A percentile compares a stretch with the other conserved stretches of the same genome.
phyloP scores from a whole-genome alignment of 2,113 vertebrate species.

The Larimichthys crocea region DNA sequence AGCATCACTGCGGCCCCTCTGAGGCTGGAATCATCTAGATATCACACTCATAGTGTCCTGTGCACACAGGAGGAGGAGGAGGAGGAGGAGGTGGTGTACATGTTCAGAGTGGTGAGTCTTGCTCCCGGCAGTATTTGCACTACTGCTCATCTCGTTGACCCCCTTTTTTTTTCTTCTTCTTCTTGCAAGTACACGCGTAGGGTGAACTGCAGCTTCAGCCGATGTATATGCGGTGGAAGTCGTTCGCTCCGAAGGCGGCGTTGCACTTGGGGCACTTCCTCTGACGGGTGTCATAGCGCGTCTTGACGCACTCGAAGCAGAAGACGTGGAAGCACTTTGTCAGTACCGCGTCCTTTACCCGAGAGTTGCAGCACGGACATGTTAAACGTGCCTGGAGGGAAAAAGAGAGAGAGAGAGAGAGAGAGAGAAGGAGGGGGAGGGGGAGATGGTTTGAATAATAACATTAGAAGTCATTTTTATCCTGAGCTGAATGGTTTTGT shows the following conservation, averaged over 20 bases:
- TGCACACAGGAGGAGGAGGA: constrained; percentile 1
- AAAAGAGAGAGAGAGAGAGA: background rate
- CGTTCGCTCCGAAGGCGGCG: constrained; percentile 95
- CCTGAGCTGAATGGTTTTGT: constrained; percentile 29
- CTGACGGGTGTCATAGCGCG: constrained; percentile 95
- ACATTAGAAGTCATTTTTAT: constrained; percentile 32
- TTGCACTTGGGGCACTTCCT: constrained; percentile 98
- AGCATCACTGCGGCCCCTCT: background rate
- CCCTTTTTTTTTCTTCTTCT: background rate
- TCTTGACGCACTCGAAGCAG: constrained; percentile 98
- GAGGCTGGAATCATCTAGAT: constrained; percentile 14
- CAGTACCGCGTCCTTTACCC: constrained; percentile 95
- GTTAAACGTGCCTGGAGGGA: constrained; percentile 90
- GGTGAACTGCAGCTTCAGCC: constrained; percentile 79
- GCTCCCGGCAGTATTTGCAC: constrained; percentile 28
- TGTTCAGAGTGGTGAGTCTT: constrained; percentile 25
- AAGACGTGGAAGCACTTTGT: constrained; percentile 98
- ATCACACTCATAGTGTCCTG: constrained; percentile 22
- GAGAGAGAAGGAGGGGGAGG: background rate
- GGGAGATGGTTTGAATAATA: constrained; percentile 24
- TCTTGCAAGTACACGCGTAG: background rate
- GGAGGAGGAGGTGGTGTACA: background rate
- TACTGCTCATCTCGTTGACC: background rate
- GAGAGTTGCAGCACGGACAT: constrained; percentile 97
- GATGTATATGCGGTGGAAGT: constrained; percentile 98